Evolutionary conservation across 2,797 vertebrate species (phyloP).

Genomic region (Poeciliopsis turneri): DNA sequence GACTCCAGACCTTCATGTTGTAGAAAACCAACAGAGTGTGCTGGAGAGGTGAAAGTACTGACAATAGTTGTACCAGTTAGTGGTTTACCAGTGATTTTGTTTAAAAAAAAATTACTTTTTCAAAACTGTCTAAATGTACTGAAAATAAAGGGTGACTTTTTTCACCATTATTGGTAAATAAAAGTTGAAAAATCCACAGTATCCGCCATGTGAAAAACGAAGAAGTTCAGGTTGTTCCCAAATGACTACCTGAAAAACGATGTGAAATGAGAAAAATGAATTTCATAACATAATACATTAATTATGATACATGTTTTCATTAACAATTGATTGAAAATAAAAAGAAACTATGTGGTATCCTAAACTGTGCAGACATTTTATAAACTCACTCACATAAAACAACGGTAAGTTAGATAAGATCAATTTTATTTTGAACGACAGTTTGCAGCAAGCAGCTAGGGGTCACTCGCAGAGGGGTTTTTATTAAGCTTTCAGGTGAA

Average conservation of each 20-base stretch:
- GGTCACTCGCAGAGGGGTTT: neutral
- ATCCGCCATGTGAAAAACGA: neutral
- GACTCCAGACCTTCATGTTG: neutral
- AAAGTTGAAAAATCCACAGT: neutral
- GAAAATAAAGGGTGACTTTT: neutral
- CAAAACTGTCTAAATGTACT: neutral
- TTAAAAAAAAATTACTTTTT: too few relatives aligned
- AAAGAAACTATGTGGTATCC: neutral
- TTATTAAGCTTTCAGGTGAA: slow-evolving; percentile 18
- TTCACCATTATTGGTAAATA: too few relatives aligned
- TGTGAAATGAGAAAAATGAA: neutral
- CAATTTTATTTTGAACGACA: neutral
- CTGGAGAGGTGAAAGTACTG: neutral
- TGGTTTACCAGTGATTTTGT: too few relatives aligned
- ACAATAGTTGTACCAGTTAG: too few relatives aligned
- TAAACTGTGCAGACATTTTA: neutral
- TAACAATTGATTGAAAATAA: neutral
- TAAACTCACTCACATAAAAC: neutral
- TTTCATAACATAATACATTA: neutral
- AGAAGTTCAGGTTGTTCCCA: neutral
- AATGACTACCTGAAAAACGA: neutral
- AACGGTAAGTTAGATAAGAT: neutral
- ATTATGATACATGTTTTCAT: too few relatives aligned
- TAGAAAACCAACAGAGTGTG: neutral
- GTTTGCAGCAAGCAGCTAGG: neutral